Evolutionary conservation across 2,888 invertebrate genomes (phyloP), one percentile per base, ranked within the genome.

Genomic region (Branchellion lobata): DNA sequence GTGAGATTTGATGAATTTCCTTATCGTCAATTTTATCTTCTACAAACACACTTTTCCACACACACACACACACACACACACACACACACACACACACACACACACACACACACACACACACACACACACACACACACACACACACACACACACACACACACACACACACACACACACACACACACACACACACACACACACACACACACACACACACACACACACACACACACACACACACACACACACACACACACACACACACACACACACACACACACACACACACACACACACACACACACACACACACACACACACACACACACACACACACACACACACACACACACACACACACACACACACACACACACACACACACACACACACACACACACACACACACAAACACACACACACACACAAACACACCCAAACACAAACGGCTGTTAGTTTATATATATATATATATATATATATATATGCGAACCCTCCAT

Each of bases 111-210:
- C 74, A 36, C 29, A 51, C 51, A 29, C 51, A 29, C 65, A 29
- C 65, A 65, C 65, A 65, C 65, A 65, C 27, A 65, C 29, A 65
- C 65, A 21, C n/a, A n/a, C n/a, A n/a, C n/a, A 65, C 65, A 65
- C 65, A 65, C 65, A 65, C 5, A 40, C 40, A 40, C 40, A 40
- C 40, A 40, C 40, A 40, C 40, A 40, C 40, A 14, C 40, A 40
- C 40, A 40, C 40, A 40, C 40, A 40, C 40, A 40, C n/a, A n/a
- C n/a, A n/a, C n/a, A 65, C 65, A 65, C 65, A 65, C 65, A 65
- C 40, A 14, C 40, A 14, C 40, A 40, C 40, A 40, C 40, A 40
- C 65, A 65, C 65, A 5, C 65, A 65, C 14, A 5, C 14, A 40
- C 14, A 8, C 40, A 40, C 14, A 5, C 40, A 40, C 14, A 8